Base-by-base conservation (phyloP, 2,797 vertebrate species). In the Liparis tanakae region DNA sequence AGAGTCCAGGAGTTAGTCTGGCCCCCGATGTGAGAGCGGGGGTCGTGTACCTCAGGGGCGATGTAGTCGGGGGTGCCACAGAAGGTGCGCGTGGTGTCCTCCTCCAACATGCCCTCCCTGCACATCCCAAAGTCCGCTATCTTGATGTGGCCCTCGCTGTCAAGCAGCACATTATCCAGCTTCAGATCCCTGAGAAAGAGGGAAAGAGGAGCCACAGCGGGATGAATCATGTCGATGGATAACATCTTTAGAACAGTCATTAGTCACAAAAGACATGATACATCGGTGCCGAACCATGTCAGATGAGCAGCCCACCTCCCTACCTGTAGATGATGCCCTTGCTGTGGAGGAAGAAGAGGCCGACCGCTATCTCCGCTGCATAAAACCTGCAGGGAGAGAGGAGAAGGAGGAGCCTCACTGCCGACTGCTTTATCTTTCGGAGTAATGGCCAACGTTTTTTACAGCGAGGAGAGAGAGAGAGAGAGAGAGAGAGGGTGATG, bases 71-170 rank as follows among this genome's bases (percentile, higher is more conserved):
- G 97, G 59, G 97, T 98, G 54, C 97, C 97, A 0, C 97, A 98
- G 93, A 97, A 98, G 12, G 97, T 98, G 56, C 94, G 94, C 0
- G 97, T 96, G 37, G 95, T 96, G 80, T 95, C 92, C 10, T 94
- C 96, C 0, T 95, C 94, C 4, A 95, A 94, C 88, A 97, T 93
- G 41, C 95, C 96, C 88, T 98, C 97, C 85, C 96, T 96, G 88
- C 97, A 97, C 96, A 98, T 97, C 76, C 97, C 97, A 1, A 97
- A 97, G 85, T 98, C 97, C 0, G 96, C 96, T 50, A 98, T 97
- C 89, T 98, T 98, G 79, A 97, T 97, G 92, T 98, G 96, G 18
- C 97, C 96, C 48, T 97, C 95, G 0, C 94, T 95, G 82, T 98
- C 97, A 55, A 97, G 89, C 92, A 97, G 94, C 75, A 97, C 96